Conservation (phyloP, 2,797 vertebrate genomes). For the Schizothorax lantsangensis region DNA sequence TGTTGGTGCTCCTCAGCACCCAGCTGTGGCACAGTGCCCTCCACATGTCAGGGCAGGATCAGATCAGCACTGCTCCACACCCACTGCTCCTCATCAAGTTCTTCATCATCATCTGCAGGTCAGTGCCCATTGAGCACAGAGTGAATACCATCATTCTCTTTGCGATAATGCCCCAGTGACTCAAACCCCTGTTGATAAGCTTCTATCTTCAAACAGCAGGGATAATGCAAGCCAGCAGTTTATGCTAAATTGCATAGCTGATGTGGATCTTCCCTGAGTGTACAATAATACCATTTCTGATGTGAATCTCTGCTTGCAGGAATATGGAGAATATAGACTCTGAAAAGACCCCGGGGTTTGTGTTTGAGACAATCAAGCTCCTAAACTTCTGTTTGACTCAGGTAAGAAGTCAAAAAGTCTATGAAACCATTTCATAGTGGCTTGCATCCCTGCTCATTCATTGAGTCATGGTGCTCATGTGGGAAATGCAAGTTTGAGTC, state of each 20-base stretch:
- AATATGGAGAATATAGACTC: conserved; percentile 91
- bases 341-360: conserved; percentile 84
- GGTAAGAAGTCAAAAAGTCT: conserved; percentile 72
- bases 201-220: not conserved
- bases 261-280: not conserved
- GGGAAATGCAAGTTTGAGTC: not conserved
- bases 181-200: not conserved
- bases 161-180: not conserved
- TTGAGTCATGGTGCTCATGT: not conserved
- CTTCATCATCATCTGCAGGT: conserved; percentile 96
- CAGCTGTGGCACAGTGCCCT: conserved; percentile 80
- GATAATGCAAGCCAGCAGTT: not conserved
- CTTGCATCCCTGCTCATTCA: not conserved
- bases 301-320: conserved; percentile 71
- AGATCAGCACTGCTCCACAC: conserved; percentile 74
- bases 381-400: conserved; percentile 80
- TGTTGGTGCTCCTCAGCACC: conserved; percentile 84
- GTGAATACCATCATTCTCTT: not conserved
- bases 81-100: conserved; percentile 91
- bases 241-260: not conserved
- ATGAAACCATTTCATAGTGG: not conserved
- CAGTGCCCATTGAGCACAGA: conserved; percentile 38
- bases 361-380: conserved; percentile 85
- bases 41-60: conserved; percentile 73
- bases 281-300: conserved; percentile 40